Conservation (phyloP, 2,888 invertebrate genomes). For the Limnephilus lunatus region DNA sequence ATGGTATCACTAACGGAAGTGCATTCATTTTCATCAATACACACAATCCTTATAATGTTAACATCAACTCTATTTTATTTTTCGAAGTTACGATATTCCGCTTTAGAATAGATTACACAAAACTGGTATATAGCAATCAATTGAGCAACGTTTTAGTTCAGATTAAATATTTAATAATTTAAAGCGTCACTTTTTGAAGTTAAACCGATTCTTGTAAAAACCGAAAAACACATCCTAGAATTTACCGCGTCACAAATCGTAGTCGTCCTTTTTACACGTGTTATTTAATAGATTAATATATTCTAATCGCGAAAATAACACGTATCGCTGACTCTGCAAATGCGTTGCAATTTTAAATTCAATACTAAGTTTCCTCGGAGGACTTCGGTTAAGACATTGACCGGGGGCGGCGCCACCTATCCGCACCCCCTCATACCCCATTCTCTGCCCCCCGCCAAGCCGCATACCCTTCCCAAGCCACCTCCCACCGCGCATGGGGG, state of each 20-base stretch:
- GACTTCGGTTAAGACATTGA: constrained; percentile 14
- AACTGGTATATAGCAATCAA: too few species aligned
- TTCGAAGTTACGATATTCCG: too few species aligned
- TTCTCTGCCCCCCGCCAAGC: neutral
- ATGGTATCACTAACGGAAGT: too few species aligned
- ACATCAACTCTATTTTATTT: too few species aligned
- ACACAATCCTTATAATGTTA: too few species aligned
- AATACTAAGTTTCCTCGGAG: neutral
- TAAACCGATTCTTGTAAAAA: neutral
- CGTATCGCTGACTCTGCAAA: neutral
- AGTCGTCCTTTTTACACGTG: neutral
- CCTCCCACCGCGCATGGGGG: neutral
- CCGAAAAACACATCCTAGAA: neutral
- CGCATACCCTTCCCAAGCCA: neutral
- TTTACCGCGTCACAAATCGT: too few species aligned
- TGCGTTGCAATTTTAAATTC: neutral
- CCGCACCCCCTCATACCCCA: neutral
- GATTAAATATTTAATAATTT: too few species aligned
- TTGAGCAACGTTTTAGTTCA: too few species aligned
- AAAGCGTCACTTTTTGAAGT: neutral
- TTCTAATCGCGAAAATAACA: neutral
- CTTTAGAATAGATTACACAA: too few species aligned
- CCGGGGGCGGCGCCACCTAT: constrained; percentile 20
- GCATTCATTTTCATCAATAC: too few species aligned
- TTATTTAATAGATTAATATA: too few species aligned